These are phyloP conservation scores for Emydura subglobosa DNA, from an alignment of 2,113 vertebrate species.

Conservation along the genomic window DNA sequence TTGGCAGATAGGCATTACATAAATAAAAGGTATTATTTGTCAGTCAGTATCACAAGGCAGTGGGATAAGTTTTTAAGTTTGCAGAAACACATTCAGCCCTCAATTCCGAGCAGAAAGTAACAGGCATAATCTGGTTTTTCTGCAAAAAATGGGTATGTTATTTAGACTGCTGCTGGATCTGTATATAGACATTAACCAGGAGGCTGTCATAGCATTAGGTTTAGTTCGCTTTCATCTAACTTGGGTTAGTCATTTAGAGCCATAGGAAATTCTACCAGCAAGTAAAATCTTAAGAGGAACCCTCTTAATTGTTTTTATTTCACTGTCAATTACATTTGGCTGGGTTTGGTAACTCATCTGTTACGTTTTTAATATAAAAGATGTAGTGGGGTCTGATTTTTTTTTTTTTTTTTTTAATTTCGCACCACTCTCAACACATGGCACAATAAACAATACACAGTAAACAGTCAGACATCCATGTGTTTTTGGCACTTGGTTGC, in stretches of 20 bases:
- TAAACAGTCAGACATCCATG: background rate
- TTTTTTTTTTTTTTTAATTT: background rate
- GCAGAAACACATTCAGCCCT: background rate
- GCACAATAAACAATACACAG: background rate
- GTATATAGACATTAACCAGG: background rate
- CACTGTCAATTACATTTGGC: background rate
- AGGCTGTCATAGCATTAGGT: background rate
- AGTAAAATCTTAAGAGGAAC: background rate
- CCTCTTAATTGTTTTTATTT: constrained; percentile 5
- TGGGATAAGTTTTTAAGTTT: background rate
- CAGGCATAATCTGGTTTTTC: background rate
- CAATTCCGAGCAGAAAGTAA: background rate
- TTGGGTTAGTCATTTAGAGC: background rate
- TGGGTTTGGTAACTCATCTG: background rate
- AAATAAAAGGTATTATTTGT: constrained; percentile 21
- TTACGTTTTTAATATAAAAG: background rate
- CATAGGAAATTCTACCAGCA: background rate
- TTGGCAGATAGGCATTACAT: constrained; percentile 13
- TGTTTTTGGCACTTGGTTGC: background rate
- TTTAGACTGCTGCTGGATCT: background rate
- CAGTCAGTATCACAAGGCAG: background rate
- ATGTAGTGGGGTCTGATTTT: background rate
- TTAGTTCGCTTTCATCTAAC: background rate
- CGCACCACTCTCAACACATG: background rate
- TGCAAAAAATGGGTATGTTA: background rate